Conservation (phyloP, 1,140 invertebrate species). For the Zaprionus gabonicus region DNA sequence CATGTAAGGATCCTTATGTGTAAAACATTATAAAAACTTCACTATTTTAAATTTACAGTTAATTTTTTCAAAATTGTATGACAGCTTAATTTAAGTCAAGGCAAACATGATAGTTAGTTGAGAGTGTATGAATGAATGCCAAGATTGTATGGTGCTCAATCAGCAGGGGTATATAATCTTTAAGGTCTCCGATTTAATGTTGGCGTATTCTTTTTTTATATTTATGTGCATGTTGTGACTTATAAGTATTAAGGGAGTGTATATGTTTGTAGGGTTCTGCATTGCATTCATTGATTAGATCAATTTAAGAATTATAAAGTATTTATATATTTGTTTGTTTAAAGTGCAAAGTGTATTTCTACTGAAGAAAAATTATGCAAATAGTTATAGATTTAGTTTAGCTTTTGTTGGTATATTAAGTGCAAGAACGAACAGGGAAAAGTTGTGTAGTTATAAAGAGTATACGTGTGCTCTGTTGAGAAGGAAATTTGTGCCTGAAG, state of each 20-base stretch:
- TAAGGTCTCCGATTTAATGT: slow-evolving; percentile 17
- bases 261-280: slow-evolving; percentile 26
- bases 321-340: slow-evolving; percentile 52
- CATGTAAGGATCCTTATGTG: too few species aligned
- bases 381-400: slow-evolving; percentile 33
- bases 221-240: slow-evolving; percentile 23
- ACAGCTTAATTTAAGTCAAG: not conserved
- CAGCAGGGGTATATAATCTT: slow-evolving; percentile 28
- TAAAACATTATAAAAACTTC: too few species aligned
- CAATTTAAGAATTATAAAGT: slow-evolving; percentile 49
- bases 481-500: slow-evolving; percentile 24
- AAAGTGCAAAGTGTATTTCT: slow-evolving; percentile 59
- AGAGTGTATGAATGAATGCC: not conserved
- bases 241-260: slow-evolving; percentile 24
- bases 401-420: slow-evolving; percentile 50
- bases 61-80: not conserved
- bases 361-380: slow-evolving; percentile 57
- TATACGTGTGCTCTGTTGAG: slow-evolving; percentile 32
- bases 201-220: slow-evolving; percentile 27
- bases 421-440: slow-evolving; percentile 51
- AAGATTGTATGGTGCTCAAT: not conserved
- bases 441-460: slow-evolving; percentile 34
- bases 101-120: not conserved
- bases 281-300: slow-evolving; percentile 45
- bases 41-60: not conserved